phyloP scores from a whole-genome alignment of 1,140 invertebrate genomes.

The Chrysoperla carnea region DNA sequence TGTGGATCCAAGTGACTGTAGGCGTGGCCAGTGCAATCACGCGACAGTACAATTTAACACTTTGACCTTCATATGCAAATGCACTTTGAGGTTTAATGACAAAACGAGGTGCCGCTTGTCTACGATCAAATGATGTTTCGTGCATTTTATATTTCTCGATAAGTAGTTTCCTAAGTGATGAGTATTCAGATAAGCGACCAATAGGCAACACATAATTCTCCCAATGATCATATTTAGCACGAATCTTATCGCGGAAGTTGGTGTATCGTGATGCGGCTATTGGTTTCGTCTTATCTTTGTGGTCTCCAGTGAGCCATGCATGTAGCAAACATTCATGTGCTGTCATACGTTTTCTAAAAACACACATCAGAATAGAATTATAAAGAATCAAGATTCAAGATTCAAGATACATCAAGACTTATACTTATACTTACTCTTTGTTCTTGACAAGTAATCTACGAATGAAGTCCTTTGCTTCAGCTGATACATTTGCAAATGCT shows the following conservation, averaged over 20 bases:
- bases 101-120: conserved; percentile 94
- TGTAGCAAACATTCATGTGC: conserved; percentile 94
- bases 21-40: conserved; percentile 88
- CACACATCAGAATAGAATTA: conserved; percentile 8
- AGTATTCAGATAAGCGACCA: conserved; percentile 92
- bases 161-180: conserved; percentile 86
- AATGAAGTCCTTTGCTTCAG: conserved; percentile 97
- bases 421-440: conserved; percentile 61
- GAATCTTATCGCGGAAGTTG: conserved; percentile 71
- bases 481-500: conserved; percentile 82
- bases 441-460: conserved; percentile 78
- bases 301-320: conserved; percentile 80
- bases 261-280: conserved; percentile 72
- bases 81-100: conserved; percentile 91
- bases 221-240: conserved; percentile 78
- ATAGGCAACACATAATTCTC: conserved; percentile 83
- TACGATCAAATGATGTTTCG: conserved; percentile 87
- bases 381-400: conserved; percentile 1
- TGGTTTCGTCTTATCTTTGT: conserved; percentile 50
- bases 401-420: conserved; percentile 1
- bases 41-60: conserved; percentile 91
- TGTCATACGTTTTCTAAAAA: conserved; percentile 84
- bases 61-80: conserved; percentile 92
- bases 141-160: conserved; percentile 95
- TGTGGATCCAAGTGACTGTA: conserved; percentile 89